Percentiles rank a stretch among this genome's conserved stretches.
Conservation (phyloP, 37 sponge, comb jelly and placozoan genomes). For the Agelas oroides region DNA sequence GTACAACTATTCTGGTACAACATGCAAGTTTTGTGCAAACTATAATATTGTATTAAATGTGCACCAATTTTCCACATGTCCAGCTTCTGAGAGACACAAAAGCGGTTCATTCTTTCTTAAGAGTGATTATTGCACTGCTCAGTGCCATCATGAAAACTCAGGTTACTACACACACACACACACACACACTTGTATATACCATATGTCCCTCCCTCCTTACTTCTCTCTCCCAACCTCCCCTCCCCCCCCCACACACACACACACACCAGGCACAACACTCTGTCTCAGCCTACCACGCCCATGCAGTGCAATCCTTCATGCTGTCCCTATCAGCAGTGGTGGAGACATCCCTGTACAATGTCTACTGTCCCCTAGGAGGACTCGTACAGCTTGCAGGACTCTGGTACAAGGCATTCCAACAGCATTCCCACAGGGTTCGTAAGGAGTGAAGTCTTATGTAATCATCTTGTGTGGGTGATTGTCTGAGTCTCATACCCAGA, state of each 20-base stretch:
- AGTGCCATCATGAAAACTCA: background rate
- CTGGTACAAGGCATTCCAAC: slow-evolving; percentile 53
- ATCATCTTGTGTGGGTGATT: too few species aligned
- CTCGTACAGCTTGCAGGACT: slow-evolving; percentile 23
- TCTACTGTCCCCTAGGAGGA: slow-evolving; percentile 51
- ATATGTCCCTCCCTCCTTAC: background rate
- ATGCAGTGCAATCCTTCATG: slow-evolving; percentile 25
- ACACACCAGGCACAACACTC: background rate
- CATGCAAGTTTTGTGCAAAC: too few species aligned
- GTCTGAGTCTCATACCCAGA: too few species aligned
- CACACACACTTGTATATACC: background rate
- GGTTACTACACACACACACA: background rate
- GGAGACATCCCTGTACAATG: slow-evolving; percentile 17
- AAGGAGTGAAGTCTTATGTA: too few species aligned
- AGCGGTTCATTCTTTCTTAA: slow-evolving; percentile 13
- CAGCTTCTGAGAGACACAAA: slow-evolving; percentile 28
- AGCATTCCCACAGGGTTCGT: slow-evolving; percentile 18
- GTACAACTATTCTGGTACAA: too few species aligned
- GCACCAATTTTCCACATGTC: background rate
- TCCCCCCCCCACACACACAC: background rate
- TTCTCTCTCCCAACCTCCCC: background rate
- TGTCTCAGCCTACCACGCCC: slow-evolving; percentile 22
- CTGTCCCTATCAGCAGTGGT: slow-evolving; percentile 13
- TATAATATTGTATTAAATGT: too few species aligned
- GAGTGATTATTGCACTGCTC: slow-evolving; percentile 9